Base-by-base conservation (phyloP, 64 coral and sea anemone genomes). In the Montipora capricornis region DNA sequence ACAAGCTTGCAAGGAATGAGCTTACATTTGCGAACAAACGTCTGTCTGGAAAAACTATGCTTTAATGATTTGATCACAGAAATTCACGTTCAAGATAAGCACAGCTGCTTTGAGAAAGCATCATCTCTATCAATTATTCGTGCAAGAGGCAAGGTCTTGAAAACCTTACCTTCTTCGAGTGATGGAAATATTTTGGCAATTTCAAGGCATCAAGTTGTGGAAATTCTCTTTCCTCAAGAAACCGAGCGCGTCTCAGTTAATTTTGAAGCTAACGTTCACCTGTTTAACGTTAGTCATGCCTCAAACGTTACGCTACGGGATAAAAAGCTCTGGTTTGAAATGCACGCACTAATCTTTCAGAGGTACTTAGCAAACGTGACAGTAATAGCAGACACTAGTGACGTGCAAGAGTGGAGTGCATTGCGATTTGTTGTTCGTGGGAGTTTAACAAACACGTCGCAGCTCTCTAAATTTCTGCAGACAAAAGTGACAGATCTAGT, bases 11-110 rank as follows among this genome's bases (percentile, higher is more conserved):
- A 83, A 12, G 80, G 80, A 45, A 83, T 83, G 5, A 83, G 58
- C 22, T 15, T 83, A 3, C 11, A 85, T 51, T 45, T 85, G 3
- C 61, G 61, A 8, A 11, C 1, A 2, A n/a, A 19, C 1, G 15
- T 85, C 47, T 85, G 82, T 44, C 20, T 85, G 26, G 15, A 10
- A 20, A 47, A 85, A 12, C 8, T 85, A 9, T 85, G 82, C 16
- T 46, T 85, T 0, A 70, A 85, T 19, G 45, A 85, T 11, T 48
- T 85, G 9, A 69, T 1, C 15, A 49, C 64, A 4, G 47, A 45
- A 69, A 14, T 85, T 70, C 16, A 48, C 16, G 20, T 49, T 17
- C 62, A 68, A 49, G 45, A 2, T 5, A 45, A 49, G 16, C 4
- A 47, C 4, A 49, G 47, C 8, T 85, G 82, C 45, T 2, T 5